Percentiles rank a stretch among this genome's conserved stretches.
These are phyloP conservation scores for Sarcophilus harrisii DNA, from an alignment of 2,797 vertebrate genomes.

Conservation along the genomic window DNA sequence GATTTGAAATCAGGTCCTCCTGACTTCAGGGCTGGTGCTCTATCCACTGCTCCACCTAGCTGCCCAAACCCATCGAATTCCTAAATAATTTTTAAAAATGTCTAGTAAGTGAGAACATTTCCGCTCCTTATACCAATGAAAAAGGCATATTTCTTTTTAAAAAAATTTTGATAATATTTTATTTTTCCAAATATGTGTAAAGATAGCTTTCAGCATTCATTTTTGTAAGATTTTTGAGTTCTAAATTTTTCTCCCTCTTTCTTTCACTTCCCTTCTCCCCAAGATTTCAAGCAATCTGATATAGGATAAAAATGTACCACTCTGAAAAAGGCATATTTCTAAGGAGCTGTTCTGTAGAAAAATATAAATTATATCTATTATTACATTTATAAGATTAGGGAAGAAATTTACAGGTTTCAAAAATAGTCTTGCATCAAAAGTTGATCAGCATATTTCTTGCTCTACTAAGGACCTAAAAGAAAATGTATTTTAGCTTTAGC, in stretches of 20 bases:
- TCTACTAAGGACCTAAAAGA: background rate
- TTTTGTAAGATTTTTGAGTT: too few relatives aligned
- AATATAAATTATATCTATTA: background rate
- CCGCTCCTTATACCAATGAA: background rate
- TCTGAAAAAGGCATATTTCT: background rate
- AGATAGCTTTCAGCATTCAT: too few relatives aligned
- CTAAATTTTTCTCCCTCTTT: too few relatives aligned
- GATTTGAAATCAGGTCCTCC: too few relatives aligned
- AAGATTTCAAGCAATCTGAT: too few relatives aligned
- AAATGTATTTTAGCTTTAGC: background rate
- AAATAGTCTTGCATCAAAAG: background rate
- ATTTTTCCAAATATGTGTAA: too few relatives aligned
- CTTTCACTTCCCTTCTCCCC: too few relatives aligned
- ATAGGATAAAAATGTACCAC: too few relatives aligned
- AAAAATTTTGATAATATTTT: too few relatives aligned
- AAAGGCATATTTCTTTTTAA: background rate
- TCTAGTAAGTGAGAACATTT: background rate
- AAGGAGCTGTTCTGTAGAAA: background rate
- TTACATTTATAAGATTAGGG: background rate
- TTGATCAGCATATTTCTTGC: background rate
- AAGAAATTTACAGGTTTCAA: background rate
- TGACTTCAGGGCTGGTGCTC: too few relatives aligned
- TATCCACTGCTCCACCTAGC: too few relatives aligned
- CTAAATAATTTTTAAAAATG: background rate
- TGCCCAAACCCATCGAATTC: background rate